These are phyloP conservation scores for Lochmaea crataegi DNA, from an alignment of 2,888 invertebrate species.

Conservation along the genomic window DNA sequence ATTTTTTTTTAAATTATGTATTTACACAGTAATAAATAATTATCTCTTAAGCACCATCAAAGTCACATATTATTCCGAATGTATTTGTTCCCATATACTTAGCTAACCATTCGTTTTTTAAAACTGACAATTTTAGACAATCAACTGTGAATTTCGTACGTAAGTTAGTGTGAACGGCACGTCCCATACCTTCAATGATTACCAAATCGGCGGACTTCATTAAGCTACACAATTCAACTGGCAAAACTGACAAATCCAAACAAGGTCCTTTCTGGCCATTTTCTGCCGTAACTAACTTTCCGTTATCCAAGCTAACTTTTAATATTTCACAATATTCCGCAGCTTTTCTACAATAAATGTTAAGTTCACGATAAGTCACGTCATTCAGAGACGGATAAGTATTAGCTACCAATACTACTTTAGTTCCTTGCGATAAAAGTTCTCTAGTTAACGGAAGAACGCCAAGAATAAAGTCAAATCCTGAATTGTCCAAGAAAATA, in stretches of 20 bases:
- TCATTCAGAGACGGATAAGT: constrained; percentile 95
- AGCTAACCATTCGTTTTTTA: constrained; percentile 96
- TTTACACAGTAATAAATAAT: not conserved
- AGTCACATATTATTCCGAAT: constrained; percentile 93
- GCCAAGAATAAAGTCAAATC: constrained; percentile 93
- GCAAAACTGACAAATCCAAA: constrained; percentile 84
- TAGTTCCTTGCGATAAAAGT: constrained; percentile 82
- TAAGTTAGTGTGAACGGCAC: constrained; percentile 95
- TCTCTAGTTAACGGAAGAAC: constrained; percentile 92
- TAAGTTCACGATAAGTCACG: constrained; percentile 89
- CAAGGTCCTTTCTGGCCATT: constrained; percentile 96
- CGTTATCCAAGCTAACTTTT: constrained; percentile 74
- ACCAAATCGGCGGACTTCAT: constrained; percentile 90
- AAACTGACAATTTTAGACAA: constrained; percentile 90
- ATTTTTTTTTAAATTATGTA: not conserved
- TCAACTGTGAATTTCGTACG: constrained; percentile 91
- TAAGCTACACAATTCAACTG: constrained; percentile 78
- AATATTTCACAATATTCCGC: constrained; percentile 78
- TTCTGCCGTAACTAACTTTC: constrained; percentile 82
- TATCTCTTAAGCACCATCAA: constrained; percentile 64
- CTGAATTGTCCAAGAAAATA: constrained; percentile 97
- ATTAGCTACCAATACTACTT: constrained; percentile 93
- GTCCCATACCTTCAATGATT: constrained; percentile 96
- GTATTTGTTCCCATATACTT: constrained; percentile 89
- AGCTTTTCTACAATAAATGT: constrained; percentile 78